Conservation (phyloP, 2,888 invertebrate species). For the Habroteleia sp. region DNA sequence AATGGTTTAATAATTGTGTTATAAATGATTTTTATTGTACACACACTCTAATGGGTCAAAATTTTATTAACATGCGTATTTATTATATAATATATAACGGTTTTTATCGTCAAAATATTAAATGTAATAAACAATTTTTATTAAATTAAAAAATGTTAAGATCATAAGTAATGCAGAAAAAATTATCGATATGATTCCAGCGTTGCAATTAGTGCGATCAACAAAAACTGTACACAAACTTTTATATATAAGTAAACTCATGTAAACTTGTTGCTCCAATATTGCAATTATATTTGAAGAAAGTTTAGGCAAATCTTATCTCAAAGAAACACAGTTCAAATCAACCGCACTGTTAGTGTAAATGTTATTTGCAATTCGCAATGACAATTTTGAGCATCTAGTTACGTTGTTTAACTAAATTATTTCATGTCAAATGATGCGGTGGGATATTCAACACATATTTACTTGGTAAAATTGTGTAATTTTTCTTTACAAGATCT, state of each 20-base stretch:
- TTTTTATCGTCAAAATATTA: no score
- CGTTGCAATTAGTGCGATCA: constrained; percentile 41
- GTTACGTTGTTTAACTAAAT: constrained; percentile 31
- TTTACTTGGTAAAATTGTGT: constrained; percentile 10
- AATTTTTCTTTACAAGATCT: constrained; percentile 10
- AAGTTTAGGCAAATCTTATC: constrained; percentile 28
- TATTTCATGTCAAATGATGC: constrained; percentile 25
- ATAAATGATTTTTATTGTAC: no score
- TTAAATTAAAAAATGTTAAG: no score
- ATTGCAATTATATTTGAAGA: constrained; percentile 53
- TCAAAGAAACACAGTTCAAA: constrained; percentile 38
- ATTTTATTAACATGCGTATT: no score
- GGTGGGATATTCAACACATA: constrained; percentile 17
- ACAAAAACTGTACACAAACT: constrained; percentile 34
- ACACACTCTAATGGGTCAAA: no score
- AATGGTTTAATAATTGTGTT: no score
- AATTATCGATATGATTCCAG: no score
- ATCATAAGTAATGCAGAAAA: no score
- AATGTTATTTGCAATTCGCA: constrained; percentile 34
- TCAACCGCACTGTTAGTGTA: constrained; percentile 29
- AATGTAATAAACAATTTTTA: no score
- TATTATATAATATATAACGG: no score
- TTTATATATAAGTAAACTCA: constrained; percentile 19
- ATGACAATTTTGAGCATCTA: constrained; percentile 32
- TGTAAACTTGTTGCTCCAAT: constrained; percentile 52